Evolutionary conservation across 1,140 invertebrate species (phyloP).

Genomic region (Planococcus citri): DNA sequence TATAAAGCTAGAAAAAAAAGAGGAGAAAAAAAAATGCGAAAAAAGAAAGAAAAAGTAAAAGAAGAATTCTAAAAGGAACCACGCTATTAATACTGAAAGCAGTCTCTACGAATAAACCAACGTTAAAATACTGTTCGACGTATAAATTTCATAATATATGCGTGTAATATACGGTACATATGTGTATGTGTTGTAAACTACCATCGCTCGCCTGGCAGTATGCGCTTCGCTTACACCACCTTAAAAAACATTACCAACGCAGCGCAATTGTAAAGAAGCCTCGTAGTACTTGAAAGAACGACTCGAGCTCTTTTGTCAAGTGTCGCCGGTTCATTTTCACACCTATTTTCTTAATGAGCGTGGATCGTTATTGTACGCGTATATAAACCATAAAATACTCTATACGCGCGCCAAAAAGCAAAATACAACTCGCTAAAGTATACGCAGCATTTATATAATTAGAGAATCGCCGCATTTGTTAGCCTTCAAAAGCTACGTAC

Average conservation of each 20-base stretch:
- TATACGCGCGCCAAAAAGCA: not conserved
- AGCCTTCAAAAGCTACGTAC: not conserved
- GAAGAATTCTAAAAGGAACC: not conserved
- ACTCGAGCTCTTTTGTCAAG: not conserved
- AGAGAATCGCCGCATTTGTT: not conserved
- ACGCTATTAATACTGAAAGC: not conserved
- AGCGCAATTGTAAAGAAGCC: constrained; percentile 1
- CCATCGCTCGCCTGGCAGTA: too few relatives aligned
- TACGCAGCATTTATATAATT: not conserved
- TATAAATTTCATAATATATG: not conserved
- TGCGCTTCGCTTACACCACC: not conserved
- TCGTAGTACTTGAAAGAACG: not conserved
- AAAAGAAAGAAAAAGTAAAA: too few relatives aligned
- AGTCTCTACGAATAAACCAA: not conserved
- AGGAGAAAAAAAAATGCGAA: too few relatives aligned
- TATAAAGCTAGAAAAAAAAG: too few relatives aligned
- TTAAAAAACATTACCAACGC: not conserved
- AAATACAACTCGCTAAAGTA: not conserved
- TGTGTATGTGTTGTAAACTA: too few relatives aligned
- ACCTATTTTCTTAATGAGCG: constrained; percentile 6
- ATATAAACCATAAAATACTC: too few relatives aligned
- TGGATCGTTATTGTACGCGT: not conserved
- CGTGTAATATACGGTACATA: not conserved
- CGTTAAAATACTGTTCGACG: not conserved
- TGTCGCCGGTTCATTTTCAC: constrained; percentile 1